Conservation (phyloP, 1,140 invertebrate genomes). For the Calycopis cecrops region DNA sequence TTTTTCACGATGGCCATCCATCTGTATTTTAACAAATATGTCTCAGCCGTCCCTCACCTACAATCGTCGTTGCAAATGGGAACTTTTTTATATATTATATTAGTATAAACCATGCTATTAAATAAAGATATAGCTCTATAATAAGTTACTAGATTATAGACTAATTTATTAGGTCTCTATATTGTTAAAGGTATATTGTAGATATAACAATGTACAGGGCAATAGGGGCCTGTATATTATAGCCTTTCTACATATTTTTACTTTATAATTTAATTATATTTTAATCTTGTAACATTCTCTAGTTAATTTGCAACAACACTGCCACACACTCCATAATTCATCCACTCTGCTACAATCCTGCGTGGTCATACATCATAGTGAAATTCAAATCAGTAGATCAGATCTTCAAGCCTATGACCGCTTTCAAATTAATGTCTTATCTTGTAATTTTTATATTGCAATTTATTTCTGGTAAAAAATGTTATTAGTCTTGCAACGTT, state of each 20-base stretch:
- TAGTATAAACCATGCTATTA: background rate
- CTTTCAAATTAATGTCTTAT: no score
- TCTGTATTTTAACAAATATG: slow-evolving; percentile 1
- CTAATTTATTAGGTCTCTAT: background rate
- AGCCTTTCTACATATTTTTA: no score
- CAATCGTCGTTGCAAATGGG: no score
- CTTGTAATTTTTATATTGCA: no score
- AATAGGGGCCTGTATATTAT: no score
- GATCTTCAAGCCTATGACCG: no score
- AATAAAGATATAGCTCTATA: slow-evolving; percentile 3
- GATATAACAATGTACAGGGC: no score
- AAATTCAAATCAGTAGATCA: background rate
- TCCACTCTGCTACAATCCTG: background rate
- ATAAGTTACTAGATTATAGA: slow-evolving; percentile 3
- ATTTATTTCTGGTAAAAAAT: no score
- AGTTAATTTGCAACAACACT: slow-evolving; percentile 1
- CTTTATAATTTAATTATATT: background rate
- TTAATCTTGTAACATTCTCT: slow-evolving; percentile 2
- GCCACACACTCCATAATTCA: background rate
- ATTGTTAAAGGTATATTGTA: no score
- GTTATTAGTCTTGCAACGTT: no score
- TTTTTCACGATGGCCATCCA: background rate
- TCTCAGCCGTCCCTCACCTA: background rate
- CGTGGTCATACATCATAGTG: background rate
- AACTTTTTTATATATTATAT: no score